Evolutionary conservation across 2,888 invertebrate genomes (phyloP).

Genomic region (Trichopria drosophilae): DNA sequence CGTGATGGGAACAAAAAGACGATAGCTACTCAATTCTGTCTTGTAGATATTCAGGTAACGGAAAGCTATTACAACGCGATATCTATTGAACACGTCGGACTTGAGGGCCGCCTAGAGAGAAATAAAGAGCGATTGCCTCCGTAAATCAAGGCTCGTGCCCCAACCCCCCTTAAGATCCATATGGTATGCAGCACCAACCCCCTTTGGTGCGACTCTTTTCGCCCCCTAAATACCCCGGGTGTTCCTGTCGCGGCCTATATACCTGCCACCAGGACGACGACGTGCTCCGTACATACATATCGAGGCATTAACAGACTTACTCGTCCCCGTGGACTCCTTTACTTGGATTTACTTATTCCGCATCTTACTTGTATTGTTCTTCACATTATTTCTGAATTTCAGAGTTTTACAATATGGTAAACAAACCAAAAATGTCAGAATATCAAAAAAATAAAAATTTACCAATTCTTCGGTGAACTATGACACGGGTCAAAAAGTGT

Average conservation of each 20-base stretch:
- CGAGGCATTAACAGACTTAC: slow-evolving; percentile 52
- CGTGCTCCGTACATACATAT: slow-evolving; percentile 55
- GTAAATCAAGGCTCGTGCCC: slow-evolving; percentile 53
- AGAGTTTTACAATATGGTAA: no score
- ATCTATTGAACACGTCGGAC: slow-evolving; percentile 55
- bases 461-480: no score
- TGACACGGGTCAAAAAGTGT: no score
- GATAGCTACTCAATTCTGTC: no score
- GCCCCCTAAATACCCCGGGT: slow-evolving; percentile 27
- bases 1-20: no score
- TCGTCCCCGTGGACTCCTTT: slow-evolving; percentile 41
- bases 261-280: slow-evolving; percentile 22
- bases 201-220: slow-evolving; percentile 32
- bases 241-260: slow-evolving; percentile 9
- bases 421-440: no score
- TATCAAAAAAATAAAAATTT: no score
- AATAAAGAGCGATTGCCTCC: slow-evolving; percentile 59
- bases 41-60: slow-evolving; percentile 58
- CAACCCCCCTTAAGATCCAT: slow-evolving; percentile 33
- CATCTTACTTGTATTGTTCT: background rate
- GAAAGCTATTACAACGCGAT: slow-evolving; percentile 59
- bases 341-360: slow-evolving; percentile 25
- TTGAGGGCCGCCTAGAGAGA: slow-evolving; percentile 59
- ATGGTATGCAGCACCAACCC: slow-evolving; percentile 29
- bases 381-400: background rate